These are phyloP conservation scores for Palythoa grandiflora DNA, from an alignment of 92 coral and sea anemone genomes.

Conservation along the genomic window DNA sequence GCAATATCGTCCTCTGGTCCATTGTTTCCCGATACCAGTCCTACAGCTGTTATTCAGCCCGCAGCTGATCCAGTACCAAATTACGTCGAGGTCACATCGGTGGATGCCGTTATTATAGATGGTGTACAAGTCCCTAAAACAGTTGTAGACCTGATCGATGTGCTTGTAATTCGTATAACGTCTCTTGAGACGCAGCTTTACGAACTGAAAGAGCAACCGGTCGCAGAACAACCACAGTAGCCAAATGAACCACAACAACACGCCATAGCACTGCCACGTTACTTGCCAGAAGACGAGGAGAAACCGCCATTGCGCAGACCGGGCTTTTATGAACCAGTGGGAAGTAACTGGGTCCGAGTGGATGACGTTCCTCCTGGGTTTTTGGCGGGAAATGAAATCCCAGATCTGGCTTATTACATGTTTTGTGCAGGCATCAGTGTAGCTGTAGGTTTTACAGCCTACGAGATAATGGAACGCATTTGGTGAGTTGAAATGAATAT, in stretches of 20 bases:
- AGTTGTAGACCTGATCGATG: slow-evolving; percentile 2
- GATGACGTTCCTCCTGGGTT: background rate
- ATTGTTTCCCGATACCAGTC: background rate
- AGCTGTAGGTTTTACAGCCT: too few relatives aligned
- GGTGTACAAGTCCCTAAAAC: slow-evolving; percentile 12
- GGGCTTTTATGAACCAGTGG: background rate
- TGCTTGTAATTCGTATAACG: background rate
- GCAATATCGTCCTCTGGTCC: background rate
- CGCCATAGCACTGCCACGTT: background rate
- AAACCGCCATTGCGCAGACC: background rate
- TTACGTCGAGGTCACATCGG: background rate
- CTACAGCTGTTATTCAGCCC: background rate
- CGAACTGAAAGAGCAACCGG: background rate
- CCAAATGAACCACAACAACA: too few relatives aligned
- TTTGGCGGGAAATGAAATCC: background rate
- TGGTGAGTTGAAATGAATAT: too few relatives aligned
- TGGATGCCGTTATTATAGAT: background rate
- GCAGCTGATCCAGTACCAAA: background rate
- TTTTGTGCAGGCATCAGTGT: background rate
- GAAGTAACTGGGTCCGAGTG: background rate
- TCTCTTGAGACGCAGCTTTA: background rate
- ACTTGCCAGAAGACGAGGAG: slow-evolving; percentile 21
- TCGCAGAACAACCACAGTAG: background rate
- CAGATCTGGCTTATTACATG: background rate
- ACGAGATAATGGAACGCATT: too few relatives aligned